These are phyloP conservation scores for Lissonota sp. DNA, from an alignment of 2,888 invertebrate genomes.

Conservation along the genomic window DNA sequence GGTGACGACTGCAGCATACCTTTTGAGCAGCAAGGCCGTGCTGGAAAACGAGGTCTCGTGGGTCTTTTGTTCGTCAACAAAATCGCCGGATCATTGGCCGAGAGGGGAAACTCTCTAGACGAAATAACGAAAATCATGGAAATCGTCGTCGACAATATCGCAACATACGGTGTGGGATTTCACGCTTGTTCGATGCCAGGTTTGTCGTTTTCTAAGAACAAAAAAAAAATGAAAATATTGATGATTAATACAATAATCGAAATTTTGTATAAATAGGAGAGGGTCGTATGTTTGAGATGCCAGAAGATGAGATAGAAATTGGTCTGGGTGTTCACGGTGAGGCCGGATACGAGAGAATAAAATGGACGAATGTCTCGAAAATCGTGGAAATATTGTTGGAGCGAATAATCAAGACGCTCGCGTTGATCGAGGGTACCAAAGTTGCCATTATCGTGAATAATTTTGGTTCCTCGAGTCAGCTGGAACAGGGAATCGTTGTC, in stretches of 20 bases:
- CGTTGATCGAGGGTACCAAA: conserved; percentile 74
- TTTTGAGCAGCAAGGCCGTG: conserved; percentile 75
- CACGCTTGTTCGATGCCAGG: conserved; percentile 89
- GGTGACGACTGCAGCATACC: conserved; percentile 82
- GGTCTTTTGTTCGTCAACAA: conserved; percentile 79
- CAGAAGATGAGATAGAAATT: conserved; percentile 88
- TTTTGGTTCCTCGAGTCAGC: conserved; percentile 89
- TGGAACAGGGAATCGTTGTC: conserved; percentile 91
- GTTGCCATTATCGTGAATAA: conserved; percentile 92
- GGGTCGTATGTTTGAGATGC: conserved; percentile 87
- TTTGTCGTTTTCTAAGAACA: conserved; percentile 63
- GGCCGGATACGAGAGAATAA: conserved; percentile 85
- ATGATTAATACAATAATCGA: background rate
- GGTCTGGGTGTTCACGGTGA: conserved; percentile 86
- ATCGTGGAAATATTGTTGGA: conserved; percentile 85
- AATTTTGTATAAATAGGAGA: conserved; percentile 69
- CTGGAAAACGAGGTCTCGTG: conserved; percentile 84
- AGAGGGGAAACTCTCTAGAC: conserved; percentile 84
- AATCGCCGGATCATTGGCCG: conserved; percentile 81
- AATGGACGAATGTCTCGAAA: conserved; percentile 82
- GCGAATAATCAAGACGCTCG: conserved; percentile 72
- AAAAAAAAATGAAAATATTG: conserved; percentile 1
- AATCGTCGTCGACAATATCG: conserved; percentile 85
- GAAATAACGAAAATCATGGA: conserved; percentile 82
- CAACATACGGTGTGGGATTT: conserved; percentile 89